phyloP scores from a whole-genome alignment of 2,113 vertebrate genomes.

The Pangasianodon hypophthalmus region DNA sequence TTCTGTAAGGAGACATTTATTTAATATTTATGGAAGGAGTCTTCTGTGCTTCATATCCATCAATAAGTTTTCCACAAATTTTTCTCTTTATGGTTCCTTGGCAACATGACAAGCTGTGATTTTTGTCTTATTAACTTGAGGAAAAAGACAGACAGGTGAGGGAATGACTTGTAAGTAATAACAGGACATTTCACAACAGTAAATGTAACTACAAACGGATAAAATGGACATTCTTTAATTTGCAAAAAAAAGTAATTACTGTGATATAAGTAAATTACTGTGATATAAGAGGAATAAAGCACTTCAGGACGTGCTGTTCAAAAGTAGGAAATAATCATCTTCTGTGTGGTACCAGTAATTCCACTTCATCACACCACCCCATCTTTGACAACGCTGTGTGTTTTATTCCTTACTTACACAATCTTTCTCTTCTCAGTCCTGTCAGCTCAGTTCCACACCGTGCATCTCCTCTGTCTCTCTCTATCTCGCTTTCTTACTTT shows the following conservation, averaged over 20 bases:
- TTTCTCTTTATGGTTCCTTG: not conserved
- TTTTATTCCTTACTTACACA: not conserved
- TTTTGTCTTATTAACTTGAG: too few species aligned
- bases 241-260: not conserved
- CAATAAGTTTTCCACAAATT: not conserved
- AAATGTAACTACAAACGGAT: not conserved
- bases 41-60: not conserved
- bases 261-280: too few species aligned
- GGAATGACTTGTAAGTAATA: not conserved
- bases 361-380: not conserved
- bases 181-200: not conserved
- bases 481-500: not conserved
- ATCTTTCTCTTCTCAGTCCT: not conserved
- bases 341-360: not conserved
- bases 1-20: not conserved
- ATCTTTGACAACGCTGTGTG: not conserved
- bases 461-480: conserved; percentile 15
- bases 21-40: not conserved
- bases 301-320: not conserved
- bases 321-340: not conserved
- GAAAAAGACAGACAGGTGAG: not conserved
- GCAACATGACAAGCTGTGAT: not conserved
- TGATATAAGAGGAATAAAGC: not conserved
- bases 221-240: not conserved
- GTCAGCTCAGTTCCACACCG: not conserved